These are phyloP conservation scores for Lethocerus indicus DNA, from an alignment of 1,140 invertebrate species.

Conservation along the genomic window DNA sequence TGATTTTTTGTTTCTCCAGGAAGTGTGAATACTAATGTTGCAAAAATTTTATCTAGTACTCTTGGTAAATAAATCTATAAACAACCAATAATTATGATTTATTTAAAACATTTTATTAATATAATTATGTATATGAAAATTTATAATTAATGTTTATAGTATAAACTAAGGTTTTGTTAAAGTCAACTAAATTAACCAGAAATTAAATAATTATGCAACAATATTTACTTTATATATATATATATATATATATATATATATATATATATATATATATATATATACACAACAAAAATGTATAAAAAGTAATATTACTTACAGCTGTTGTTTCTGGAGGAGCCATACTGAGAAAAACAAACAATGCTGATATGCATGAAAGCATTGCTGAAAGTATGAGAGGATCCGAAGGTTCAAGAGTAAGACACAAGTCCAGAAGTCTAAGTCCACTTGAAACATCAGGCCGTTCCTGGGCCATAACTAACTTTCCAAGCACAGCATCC, in stretches of 20 bases:
- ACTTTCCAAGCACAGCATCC: constrained; percentile 62
- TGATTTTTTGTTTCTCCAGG: constrained; percentile 41
- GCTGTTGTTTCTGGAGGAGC: constrained; percentile 44
- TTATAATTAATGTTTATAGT: too few species aligned
- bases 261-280: neutral
- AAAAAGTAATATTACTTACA: constrained; percentile 12
- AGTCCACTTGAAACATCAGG: constrained; percentile 48
- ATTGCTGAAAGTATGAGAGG: constrained; percentile 61
- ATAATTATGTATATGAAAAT: too few species aligned
- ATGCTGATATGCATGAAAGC: constrained; percentile 73
- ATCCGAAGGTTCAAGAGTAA: constrained; percentile 53
- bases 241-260: constrained; percentile 7
- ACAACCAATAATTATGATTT: too few species aligned
- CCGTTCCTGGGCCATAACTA: constrained; percentile 42
- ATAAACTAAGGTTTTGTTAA: too few species aligned
- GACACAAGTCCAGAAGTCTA: constrained; percentile 53
- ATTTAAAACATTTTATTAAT: too few species aligned
- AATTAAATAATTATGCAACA: too few species aligned
- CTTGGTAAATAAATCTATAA: constrained; percentile 38
- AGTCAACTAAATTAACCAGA: too few species aligned
- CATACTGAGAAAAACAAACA: constrained; percentile 79
- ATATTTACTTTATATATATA: constrained; percentile 47
- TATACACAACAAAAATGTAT: neutral
- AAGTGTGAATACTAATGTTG: constrained; percentile 52
- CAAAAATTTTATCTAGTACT: constrained; percentile 76